phyloP scores from a whole-genome alignment of 2,797 vertebrate genomes.

The Sebastes miniatus region DNA sequence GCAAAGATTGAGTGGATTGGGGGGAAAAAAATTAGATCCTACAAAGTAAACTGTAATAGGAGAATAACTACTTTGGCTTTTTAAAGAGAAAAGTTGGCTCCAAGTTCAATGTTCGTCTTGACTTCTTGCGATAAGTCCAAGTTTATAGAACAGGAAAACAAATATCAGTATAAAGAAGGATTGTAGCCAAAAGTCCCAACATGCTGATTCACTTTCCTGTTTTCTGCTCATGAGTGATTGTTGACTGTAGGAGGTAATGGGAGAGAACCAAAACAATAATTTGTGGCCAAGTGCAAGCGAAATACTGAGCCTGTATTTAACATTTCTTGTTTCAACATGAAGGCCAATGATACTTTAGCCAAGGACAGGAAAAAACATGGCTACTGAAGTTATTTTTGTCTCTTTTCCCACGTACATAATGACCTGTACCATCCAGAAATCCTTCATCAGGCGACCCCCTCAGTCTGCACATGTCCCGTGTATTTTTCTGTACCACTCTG shows the following conservation, averaged over 20 bases:
- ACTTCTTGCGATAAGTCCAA: not conserved
- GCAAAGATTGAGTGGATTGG: not conserved
- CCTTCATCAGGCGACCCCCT: conserved; percentile 4
- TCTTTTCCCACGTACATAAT: not conserved
- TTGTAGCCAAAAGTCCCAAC: conserved; percentile 1
- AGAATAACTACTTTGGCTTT: not conserved
- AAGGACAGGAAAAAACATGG: not conserved
- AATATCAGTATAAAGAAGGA: not conserved
- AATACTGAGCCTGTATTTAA: not conserved
- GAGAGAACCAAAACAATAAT: conserved; percentile 2
- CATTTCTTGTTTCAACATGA: not conserved
- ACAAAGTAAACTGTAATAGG: not conserved
- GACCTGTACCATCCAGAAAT: not conserved
- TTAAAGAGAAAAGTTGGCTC: not conserved
- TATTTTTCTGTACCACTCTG: conserved; percentile 15
- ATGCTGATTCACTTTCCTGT: conserved; percentile 53
- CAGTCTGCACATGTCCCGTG: not conserved
- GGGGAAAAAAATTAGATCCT: not conserved
- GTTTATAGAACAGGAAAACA: not conserved
- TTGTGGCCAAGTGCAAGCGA: not conserved
- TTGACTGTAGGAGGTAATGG: not conserved
- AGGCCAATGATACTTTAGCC: not conserved
- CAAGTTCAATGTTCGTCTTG: conserved; percentile 3
- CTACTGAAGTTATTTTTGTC: not conserved
- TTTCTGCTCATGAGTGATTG: conserved; percentile 2